Evolutionary conservation across 2,888 invertebrate genomes (phyloP).

Genomic region (Eupithecia dodoneata): DNA sequence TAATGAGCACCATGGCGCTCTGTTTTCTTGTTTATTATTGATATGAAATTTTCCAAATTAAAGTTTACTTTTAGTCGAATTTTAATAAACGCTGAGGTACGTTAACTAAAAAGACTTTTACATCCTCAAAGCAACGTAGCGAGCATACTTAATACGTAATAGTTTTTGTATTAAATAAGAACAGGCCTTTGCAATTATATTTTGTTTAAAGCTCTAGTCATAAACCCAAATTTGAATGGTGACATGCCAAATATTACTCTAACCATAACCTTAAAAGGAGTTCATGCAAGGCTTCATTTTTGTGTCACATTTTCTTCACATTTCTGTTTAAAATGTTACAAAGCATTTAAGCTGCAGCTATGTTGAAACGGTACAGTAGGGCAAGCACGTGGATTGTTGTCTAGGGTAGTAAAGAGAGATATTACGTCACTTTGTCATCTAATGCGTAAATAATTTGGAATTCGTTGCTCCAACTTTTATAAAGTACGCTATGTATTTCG

Average conservation of each 20-base stretch:
- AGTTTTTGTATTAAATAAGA: slow-evolving; percentile 23
- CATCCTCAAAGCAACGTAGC: neutral
- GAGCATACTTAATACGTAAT: neutral
- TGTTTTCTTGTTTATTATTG: neutral
- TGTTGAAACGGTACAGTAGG: neutral
- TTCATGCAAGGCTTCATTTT: slow-evolving; percentile 4
- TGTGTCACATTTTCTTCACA: slow-evolving; percentile 29
- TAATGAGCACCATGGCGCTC: no score
- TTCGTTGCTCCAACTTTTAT: no score
- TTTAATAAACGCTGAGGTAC: neutral
- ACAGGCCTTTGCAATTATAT: slow-evolving; percentile 12
- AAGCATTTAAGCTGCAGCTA: neutral
- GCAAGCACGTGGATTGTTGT: no score
- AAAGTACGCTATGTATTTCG: no score
- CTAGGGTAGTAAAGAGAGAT: no score
- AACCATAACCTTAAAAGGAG: neutral
- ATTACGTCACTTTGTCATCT: no score
- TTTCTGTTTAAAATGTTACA: slow-evolving; percentile 25
- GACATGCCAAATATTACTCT: slow-evolving; percentile 25
- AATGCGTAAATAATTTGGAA: no score
- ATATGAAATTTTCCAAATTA: neutral
- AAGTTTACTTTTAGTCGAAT: neutral
- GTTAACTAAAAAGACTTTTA: neutral
- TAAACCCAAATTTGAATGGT: slow-evolving; percentile 26
- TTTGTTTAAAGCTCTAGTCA: slow-evolving; percentile 29